Evolutionary conservation across 2,797 vertebrate species (phyloP), one percentile per base, ranked within the genome.

Genomic region (Ctenosaura bakeri): DNA sequence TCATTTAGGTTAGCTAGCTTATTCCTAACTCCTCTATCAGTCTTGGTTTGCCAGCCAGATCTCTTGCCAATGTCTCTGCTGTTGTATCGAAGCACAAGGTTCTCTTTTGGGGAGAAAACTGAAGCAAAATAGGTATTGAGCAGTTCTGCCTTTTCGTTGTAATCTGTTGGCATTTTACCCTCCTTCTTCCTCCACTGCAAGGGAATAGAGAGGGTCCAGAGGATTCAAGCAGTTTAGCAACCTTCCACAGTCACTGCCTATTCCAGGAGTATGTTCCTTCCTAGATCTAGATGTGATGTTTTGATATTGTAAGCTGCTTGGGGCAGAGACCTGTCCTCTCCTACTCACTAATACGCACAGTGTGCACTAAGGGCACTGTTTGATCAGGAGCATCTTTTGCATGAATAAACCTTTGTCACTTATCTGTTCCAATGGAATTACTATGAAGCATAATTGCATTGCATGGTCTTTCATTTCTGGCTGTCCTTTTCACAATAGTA

Each of bases 401-500:
- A 71, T 16, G n/a, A 56, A 56, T 66, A 74, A 74, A 59, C 5
- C 18, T 7, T 9, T 16, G 10, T 26, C 56, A n/a, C 18, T 14
- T 14, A 62, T 22, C 8, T 20, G 18, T 52, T 62, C 54, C 29
- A 83, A 56, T 46, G 18, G 29, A 26, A n/a, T 9, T 2, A 46
- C 12, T 46, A 8, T n/a, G 66, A 79, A 29, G 46, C 77, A 59
- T n/a, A 62, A 32, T 83, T 22, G 26, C 50, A 46, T 46, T 46
- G 42, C 42, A 46, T 46, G 46, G 66, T 9, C 38, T 24, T 76
- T 73, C 20, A 20, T 76, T 54, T 62, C 29, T 46, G 22, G 24
- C 32, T 4, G 0, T 16, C 46, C 2, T 66, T 52, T n/a, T 59
- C 1, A 2, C 8, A 16, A 24, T 0, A 18, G 6, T 24, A 29